Base-by-base conservation (phyloP, 2,888 invertebrate genomes). In the Argyresthia albistria region DNA sequence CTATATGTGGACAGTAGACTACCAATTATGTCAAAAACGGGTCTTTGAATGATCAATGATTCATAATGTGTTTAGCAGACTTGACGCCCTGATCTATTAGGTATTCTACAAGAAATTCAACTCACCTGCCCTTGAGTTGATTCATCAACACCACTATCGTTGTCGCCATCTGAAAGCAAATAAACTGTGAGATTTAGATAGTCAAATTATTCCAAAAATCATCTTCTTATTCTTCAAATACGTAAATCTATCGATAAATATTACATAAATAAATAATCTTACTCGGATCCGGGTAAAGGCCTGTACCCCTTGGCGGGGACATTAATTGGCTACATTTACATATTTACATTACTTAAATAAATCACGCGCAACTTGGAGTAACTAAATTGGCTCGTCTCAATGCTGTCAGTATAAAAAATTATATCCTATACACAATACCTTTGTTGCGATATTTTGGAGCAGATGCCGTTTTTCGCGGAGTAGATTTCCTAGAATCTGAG, bases 61-160 rank as follows among this genome's bases (percentile, higher is more conserved):
- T n/a, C n/a, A n/a, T n/a, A n/a, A n/a, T n/a, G n/a, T n/a, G n/a
- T n/a, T n/a, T n/a, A n/a, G n/a, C n/a, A n/a, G n/a, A n/a, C n/a
- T n/a, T n/a, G n/a, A n/a, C n/a, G n/a, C n/a, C n/a, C 25, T 6
- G 25, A 25, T 25, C 25, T 25, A 25, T 25, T 6, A 6, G 25
- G 6, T 25, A 25, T 25, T 25, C 25, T 25, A 25, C 3, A 25
- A 25, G 25, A 6, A 4, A 25, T 14, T 43, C 25, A n/a, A 47
- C 93, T 90, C 84, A 95, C 93, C 86, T 93, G 92, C 79, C 93
- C 93, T 79, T 93, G 94, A 53, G 93, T 93, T 54, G 93, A 92
- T 75, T 94, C 94, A 73, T 94, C 94, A 36, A 93, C 93, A 46
- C 93, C 94, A 69, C 93, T 94, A 66, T 95, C 95, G 65, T 94